Evolutionary conservation across 2,888 invertebrate genomes (phyloP).

Genomic region (Amphipoea oculea): DNA sequence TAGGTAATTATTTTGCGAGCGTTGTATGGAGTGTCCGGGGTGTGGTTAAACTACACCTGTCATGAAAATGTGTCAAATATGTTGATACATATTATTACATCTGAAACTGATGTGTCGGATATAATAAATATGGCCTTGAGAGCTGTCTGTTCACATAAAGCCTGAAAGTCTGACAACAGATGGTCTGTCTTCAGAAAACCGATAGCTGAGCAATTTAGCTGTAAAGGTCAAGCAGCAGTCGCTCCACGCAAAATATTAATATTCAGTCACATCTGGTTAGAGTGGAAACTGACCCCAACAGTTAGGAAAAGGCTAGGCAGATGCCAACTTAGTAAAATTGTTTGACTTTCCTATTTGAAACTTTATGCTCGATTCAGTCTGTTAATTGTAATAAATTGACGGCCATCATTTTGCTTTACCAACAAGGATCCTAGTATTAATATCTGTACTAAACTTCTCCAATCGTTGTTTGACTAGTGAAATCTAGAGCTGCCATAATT

Average conservation of each 20-base stretch:
- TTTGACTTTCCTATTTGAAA: conserved; percentile 28
- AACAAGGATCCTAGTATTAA: conserved; percentile 25
- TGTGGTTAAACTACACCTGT: not conserved
- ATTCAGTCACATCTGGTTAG: conserved; percentile 47
- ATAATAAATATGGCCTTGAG: not conserved
- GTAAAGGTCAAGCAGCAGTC: conserved; percentile 36
- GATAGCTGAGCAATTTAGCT: not conserved
- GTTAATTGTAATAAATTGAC: conserved; percentile 44
- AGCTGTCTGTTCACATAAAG: not conserved
- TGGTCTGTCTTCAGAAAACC: conserved; percentile 18
- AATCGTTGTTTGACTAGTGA: conserved; percentile 27
- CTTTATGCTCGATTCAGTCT: conserved; percentile 19
- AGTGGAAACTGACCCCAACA: conserved; percentile 16
- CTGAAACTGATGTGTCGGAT: not conserved
- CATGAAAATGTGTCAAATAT: not conserved
- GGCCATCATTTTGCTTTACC: conserved; percentile 22
- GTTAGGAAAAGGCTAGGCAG: conserved; percentile 17
- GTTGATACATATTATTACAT: too few species aligned
- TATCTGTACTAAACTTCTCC: conserved; percentile 32
- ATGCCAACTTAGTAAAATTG: conserved; percentile 3
- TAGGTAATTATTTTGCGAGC: too few species aligned
- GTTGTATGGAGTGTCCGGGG: too few species aligned
- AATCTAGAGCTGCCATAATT: conserved; percentile 19
- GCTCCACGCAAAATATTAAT: conserved; percentile 25
- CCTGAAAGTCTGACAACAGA: conserved; percentile 12